These are phyloP conservation scores for Folsomia candida DNA, from an alignment of 2,888 invertebrate genomes.

Conservation along the genomic window DNA sequence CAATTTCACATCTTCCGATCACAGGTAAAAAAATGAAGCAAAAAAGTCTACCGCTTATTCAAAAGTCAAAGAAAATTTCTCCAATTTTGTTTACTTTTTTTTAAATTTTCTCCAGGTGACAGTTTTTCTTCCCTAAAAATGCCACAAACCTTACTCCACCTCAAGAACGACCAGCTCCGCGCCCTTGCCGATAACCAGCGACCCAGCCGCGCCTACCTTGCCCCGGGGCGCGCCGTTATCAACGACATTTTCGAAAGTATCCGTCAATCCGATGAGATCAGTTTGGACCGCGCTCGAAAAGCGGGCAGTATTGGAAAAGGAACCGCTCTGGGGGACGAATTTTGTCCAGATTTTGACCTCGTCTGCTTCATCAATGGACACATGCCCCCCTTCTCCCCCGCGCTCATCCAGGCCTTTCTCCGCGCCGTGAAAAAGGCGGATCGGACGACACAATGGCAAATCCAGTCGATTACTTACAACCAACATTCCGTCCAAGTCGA, in stretches of 20 bases:
- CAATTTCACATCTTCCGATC: neutral
- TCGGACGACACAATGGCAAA: neutral
- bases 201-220: neutral
- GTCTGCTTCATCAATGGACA: neutral
- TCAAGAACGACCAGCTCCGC: neutral
- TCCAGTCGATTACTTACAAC: neutral
- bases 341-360: conserved; percentile 1
- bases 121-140: no score
- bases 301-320: neutral
- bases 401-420: neutral
- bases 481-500: neutral
- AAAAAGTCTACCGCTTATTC: neutral
- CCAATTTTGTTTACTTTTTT: no score
- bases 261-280: neutral
- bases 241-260: neutral
- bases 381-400: neutral
- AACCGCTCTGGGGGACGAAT: conserved; percentile 4
- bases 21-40: neutral
- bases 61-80: no score
- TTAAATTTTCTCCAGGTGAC: no score
- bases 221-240: neutral
- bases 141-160: no score
- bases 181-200: neutral
- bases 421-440: neutral
- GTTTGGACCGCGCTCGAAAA: neutral